These are phyloP conservation scores for Cuniculus paca DNA, from an alignment of 2,797 vertebrate genomes.

Conservation along the genomic window DNA sequence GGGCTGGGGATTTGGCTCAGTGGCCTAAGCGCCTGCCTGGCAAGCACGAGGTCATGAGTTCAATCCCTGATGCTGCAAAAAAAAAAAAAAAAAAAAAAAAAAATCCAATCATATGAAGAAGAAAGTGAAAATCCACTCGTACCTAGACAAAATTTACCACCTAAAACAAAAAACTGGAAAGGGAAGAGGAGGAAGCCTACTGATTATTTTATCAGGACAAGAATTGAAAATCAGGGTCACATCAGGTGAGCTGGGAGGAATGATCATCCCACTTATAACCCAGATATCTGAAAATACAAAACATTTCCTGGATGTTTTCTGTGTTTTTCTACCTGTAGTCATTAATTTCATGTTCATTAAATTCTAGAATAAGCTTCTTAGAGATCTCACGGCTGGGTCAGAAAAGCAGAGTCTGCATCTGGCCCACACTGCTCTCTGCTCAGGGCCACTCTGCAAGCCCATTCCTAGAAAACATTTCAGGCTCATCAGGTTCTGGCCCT, in stretches of 20 bases:
- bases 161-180: not conserved
- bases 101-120: not conserved
- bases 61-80: too few relatives aligned
- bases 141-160: not conserved
- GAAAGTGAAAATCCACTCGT: slow-evolving; percentile 15
- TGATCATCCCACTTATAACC: not conserved
- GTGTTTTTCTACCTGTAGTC: not conserved
- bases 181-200: not conserved
- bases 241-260: not conserved
- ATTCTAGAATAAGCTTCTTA: slow-evolving; percentile 8
- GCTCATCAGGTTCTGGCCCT: not conserved
- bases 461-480: not conserved
- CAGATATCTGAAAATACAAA: not conserved
- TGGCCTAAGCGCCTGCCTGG: too few relatives aligned
- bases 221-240: not conserved
- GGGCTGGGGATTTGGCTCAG: too few relatives aligned
- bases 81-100: too few relatives aligned
- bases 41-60: too few relatives aligned
- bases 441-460: not conserved
- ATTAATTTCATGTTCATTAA: not conserved
- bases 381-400: not conserved
- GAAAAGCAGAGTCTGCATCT: not conserved
- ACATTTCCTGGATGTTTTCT: not conserved
- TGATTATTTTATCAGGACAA: not conserved
- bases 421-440: not conserved